These are phyloP conservation scores for Psylliodes chrysocephalus DNA, from an alignment of 2,888 invertebrate species.

Conservation along the genomic window DNA sequence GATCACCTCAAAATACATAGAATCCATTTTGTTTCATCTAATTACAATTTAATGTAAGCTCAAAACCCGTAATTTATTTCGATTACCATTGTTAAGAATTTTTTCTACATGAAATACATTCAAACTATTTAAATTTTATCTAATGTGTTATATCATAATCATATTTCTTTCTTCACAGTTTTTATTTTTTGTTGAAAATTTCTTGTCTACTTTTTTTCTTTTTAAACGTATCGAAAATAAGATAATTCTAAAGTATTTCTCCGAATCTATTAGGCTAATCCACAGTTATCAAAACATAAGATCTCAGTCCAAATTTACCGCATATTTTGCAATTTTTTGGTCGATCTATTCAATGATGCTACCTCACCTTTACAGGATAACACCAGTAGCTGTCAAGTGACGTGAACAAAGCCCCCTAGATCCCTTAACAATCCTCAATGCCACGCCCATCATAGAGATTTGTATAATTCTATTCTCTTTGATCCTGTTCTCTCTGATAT, in stretches of 20 bases:
- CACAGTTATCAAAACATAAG: conserved; percentile 1
- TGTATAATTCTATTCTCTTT: conserved; percentile 44
- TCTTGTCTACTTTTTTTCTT: too few relatives aligned
- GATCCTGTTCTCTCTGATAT: conserved; percentile 40
- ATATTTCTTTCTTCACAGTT: too few relatives aligned
- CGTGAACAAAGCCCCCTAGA: conserved; percentile 51
- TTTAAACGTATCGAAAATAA: too few relatives aligned
- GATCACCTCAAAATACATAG: too few relatives aligned
- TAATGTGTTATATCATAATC: too few relatives aligned
- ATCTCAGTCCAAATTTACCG: conserved; percentile 34
- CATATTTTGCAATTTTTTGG: conserved; percentile 45
- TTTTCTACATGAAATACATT: too few relatives aligned
- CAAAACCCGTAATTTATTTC: too few relatives aligned
- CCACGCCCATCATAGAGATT: conserved; percentile 51
- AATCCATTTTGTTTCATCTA: too few relatives aligned
- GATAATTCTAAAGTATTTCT: neutral
- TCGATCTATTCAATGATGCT: conserved; percentile 41
- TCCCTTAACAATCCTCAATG: conserved; percentile 50
- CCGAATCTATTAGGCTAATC: conserved; percentile 1
- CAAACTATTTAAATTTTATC: too few relatives aligned
- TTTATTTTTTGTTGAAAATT: too few relatives aligned
- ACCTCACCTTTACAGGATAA: conserved; percentile 40
- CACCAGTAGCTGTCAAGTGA: conserved; percentile 49
- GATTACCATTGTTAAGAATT: too few relatives aligned
- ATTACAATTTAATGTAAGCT: too few relatives aligned